These are phyloP conservation scores for Puffinus mauretanicus DNA, from an alignment of 2,113 vertebrate genomes.

Conservation along the genomic window DNA sequence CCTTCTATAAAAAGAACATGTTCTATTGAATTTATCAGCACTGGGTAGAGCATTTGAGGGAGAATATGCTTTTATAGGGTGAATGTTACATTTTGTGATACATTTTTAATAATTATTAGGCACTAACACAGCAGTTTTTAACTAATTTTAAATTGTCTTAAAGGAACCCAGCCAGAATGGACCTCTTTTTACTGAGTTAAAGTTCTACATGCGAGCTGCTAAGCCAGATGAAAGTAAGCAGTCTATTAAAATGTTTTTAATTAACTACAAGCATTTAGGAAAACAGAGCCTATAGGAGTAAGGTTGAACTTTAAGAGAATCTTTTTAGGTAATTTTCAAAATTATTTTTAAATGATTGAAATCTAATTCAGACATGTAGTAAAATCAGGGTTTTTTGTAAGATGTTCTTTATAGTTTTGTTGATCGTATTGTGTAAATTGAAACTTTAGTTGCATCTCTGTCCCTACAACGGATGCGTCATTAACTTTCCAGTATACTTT, in stretches of 20 bases:
- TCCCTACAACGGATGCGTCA: not conserved
- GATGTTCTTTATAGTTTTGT: not conserved
- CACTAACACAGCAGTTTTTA: not conserved
- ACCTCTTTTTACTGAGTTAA: constrained; percentile 94
- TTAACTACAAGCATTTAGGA: constrained; percentile 30
- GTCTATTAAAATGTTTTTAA: constrained; percentile 55
- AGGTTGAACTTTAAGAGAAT: not conserved
- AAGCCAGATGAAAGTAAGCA: constrained; percentile 93
- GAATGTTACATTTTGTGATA: not conserved
- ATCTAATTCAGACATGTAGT: not conserved
- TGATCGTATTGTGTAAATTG: not conserved
- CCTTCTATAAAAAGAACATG: not conserved
- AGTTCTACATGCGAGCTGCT: constrained; percentile 96
- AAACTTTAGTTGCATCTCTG: not conserved
- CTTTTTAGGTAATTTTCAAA: not conserved
- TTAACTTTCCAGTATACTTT: not conserved
- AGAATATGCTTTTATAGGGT: not conserved
- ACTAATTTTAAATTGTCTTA: constrained; percentile 61
- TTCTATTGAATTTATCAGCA: not conserved
- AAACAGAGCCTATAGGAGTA: not conserved
- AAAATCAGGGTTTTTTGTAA: not conserved
- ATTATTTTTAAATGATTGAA: not conserved
- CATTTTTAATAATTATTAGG: not conserved
- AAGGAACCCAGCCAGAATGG: constrained; percentile 96
- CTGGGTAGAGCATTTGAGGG: not conserved